These are phyloP conservation scores for Nymphicus hollandicus DNA, from an alignment of 2,113 vertebrate species.

Conservation along the genomic window DNA sequence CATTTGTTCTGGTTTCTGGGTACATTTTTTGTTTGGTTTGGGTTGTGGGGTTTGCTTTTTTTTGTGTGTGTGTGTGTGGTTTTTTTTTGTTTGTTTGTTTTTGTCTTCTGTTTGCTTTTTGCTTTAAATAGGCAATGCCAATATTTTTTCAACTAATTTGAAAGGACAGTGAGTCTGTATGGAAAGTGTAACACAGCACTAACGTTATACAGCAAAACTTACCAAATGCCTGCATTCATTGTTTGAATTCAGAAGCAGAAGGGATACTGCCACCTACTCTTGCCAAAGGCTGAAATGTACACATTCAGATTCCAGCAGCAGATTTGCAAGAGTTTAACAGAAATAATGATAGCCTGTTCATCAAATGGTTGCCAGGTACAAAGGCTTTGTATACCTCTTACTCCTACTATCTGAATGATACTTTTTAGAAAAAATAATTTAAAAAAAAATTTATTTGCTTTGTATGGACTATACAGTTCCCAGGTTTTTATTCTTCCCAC, in stretches of 20 bases:
- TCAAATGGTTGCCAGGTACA: not conserved
- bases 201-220: not conserved
- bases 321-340: not conserved
- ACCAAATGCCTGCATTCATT: not conserved
- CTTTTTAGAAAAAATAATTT: not conserved
- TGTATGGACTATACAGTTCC: not conserved
- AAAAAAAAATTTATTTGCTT: not conserved
- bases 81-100: not conserved
- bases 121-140: not conserved
- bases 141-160: not conserved
- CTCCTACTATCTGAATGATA: not conserved
- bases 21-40: not conserved
- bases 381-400: not conserved
- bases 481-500: not conserved
- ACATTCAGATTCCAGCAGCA: not conserved
- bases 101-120: not conserved
- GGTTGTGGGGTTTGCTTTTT: not conserved
- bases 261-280: not conserved
- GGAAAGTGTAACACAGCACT: not conserved
- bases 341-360: not conserved
- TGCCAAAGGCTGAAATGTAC: not conserved
- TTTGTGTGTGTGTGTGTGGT: too few relatives aligned
- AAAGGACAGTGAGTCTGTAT: not conserved
- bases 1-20: not conserved
- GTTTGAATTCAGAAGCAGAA: not conserved